phyloP scores from a whole-genome alignment of 2,113 vertebrate genomes.

The Vulpes vulpes region DNA sequence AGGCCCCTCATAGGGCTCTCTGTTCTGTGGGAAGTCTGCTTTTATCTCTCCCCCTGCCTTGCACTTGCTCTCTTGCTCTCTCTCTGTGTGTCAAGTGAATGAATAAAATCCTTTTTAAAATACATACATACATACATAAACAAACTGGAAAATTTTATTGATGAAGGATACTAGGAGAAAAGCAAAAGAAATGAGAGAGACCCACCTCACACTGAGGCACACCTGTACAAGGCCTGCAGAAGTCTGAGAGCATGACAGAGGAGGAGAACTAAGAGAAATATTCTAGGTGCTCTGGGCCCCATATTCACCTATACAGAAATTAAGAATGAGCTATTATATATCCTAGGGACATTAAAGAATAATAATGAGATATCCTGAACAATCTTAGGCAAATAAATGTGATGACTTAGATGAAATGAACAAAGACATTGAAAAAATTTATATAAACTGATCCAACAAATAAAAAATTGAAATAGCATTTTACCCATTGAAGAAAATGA shows the following conservation, averaged over 20 bases:
- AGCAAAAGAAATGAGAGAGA: not conserved
- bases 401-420: not conserved
- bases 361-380: not conserved
- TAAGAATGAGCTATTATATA: not conserved
- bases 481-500: not conserved
- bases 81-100: no score
- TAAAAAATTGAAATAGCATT: not conserved
- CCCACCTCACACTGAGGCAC: not conserved
- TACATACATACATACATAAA: no score
- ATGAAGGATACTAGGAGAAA: not conserved
- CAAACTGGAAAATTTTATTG: not conserved
- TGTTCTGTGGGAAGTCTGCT: no score
- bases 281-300: not conserved
- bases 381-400: not conserved
- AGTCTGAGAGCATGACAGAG: not conserved
- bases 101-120: no score
- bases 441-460: not conserved
- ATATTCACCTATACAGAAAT: not conserved
- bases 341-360: not conserved
- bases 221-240: not conserved
- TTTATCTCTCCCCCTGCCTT: no score
- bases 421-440: not conserved
- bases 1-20: no score
- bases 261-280: not conserved
- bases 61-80: no score